Evolutionary conservation across 1,140 invertebrate genomes (phyloP), one percentile per base, ranked within the genome.

Genomic region (Copidosoma floridanum): DNA sequence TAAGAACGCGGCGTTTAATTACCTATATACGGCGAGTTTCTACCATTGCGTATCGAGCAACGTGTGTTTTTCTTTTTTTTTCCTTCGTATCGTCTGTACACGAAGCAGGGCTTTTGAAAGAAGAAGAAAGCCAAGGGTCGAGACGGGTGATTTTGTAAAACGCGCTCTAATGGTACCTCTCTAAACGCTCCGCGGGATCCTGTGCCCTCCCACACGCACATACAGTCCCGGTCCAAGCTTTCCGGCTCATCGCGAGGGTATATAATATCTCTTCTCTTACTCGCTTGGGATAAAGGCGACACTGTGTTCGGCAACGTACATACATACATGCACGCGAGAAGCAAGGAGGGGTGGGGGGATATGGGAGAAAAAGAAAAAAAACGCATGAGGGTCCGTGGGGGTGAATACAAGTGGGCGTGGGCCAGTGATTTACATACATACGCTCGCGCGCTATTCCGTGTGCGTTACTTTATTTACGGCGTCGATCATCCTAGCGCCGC

Each of bases 401-500:
- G 37, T 18, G 43, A 29, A 23, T 38, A 46, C 43, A 48, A 52
- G 65, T 69, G 71, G 74, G 75, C 73, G 75, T 78, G 72, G 76
- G 75, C 72, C 71, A 68, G 68, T 78, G 73, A 79, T 78, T 79
- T 79, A 78, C 76, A 78, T 79, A 79, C 72, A 72, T 74, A 73
- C 29, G 29, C 29, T 32, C 29, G 29, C 29, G 29, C 29, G 29
- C 29, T 32, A 32, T 32, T n/a, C n/a, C n/a, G n/a, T n/a, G n/a
- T n/a, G 12, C 29, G 29, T 32, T n/a, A 73, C 68, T 63, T 75
- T 78, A 78, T 79, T 78, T 76, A 79, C 73, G 67, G 67, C 76
- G 73, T 77, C 76, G 75, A 79, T 78, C 74, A 78, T 73, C 69
- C 68, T 69, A 16, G 41, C 29, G 16, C 1, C 47, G 68, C 68